A percentile compares a stretch with the other conserved stretches of the same genome.
Conservation (phyloP, 2,113 vertebrate species). For the Puntigrus tetrazona region DNA sequence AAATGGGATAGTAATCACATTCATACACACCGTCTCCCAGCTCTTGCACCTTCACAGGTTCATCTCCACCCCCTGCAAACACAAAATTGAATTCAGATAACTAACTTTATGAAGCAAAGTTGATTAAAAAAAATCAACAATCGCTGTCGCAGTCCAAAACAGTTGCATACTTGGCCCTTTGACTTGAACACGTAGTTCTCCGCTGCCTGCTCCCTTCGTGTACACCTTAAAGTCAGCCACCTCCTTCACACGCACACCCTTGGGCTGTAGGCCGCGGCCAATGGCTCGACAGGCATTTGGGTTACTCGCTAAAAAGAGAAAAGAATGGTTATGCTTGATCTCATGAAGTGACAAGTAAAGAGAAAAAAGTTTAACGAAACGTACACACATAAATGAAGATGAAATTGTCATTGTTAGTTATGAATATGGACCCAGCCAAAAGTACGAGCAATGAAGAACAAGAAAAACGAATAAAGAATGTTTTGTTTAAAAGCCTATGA, state of each 20-base stretch:
- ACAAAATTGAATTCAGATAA: background rate
- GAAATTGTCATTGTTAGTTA: conserved; percentile 39
- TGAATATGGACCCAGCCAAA: conserved; percentile 2
- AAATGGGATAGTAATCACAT: conserved; percentile 86
- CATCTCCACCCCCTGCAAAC: conserved; percentile 82
- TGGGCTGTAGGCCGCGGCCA: conserved; percentile 85
- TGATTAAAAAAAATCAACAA: too few species aligned
- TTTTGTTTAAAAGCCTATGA: conserved; percentile 5
- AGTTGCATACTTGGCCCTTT: conserved; percentile 82
- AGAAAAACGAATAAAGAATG: background rate
- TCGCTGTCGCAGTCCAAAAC: background rate
- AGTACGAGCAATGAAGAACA: conserved; percentile 9
- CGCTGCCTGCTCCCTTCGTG: conserved; percentile 81
- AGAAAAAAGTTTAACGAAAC: background rate
- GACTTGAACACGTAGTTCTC: conserved; percentile 79
- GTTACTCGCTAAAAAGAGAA: conserved; percentile 77
- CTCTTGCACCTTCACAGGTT: conserved; percentile 84
- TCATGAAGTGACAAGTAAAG: background rate
- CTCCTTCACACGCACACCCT: conserved; percentile 82
- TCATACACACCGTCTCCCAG: conserved; percentile 82
- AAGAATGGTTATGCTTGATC: conserved; percentile 22
- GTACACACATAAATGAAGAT: background rate
- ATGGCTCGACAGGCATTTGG: conserved; percentile 84
- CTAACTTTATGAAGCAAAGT: background rate
- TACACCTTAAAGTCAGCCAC: conserved; percentile 87